Base-by-base conservation (phyloP, 2,113 vertebrate species). In the human (Homo sapiens) region DNA sequence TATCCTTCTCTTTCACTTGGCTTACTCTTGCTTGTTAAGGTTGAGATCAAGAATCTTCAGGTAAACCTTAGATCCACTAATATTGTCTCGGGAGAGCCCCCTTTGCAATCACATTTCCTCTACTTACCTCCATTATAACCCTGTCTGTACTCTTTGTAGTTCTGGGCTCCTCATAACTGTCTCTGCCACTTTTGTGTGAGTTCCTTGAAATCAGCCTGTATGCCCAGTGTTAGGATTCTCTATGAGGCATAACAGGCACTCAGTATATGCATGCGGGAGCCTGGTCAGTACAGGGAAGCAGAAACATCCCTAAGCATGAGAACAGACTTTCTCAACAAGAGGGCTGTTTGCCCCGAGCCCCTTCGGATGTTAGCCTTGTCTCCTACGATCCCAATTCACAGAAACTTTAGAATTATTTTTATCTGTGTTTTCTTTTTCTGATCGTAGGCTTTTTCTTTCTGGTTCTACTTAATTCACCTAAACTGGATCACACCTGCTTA, bases 391-490 rank as follows among this genome's bases (percentile, higher is more conserved):
- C 5, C 9, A 50, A 43, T 55, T 93, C 57, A 75, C 32, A 73
- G 72, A 86, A 92, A 94, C 55, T 38, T 85, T 52, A 45, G 8
- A 55, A 35, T 81, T 64, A 13, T 76, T 78, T 61, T 75, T 86
- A 17, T 90, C 43, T 32, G 20, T 90, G 23, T 85, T 83, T 52
- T 48, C 32, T 23, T 75, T 70, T 5, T 78, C 12, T 91, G 30
- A 57, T 2, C 25, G 6, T 17, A 40, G 5, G 25, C 43, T 61
- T 88, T 87, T 5, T 11, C 25, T 94, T 95, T 89, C 8, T 83
- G 30, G n/a, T 78, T 72, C 89, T 96, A 64, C 18, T 70, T 92
- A 66, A 86, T 66, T 97, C 72, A 72, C 23, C 40, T 86, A 87
- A 89, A 80, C 40, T 68, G 11, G 40, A 70, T 83, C 27, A 45